phyloP scores from a whole-genome alignment of 2,113 vertebrate species.

The Clinocottus analis region DNA sequence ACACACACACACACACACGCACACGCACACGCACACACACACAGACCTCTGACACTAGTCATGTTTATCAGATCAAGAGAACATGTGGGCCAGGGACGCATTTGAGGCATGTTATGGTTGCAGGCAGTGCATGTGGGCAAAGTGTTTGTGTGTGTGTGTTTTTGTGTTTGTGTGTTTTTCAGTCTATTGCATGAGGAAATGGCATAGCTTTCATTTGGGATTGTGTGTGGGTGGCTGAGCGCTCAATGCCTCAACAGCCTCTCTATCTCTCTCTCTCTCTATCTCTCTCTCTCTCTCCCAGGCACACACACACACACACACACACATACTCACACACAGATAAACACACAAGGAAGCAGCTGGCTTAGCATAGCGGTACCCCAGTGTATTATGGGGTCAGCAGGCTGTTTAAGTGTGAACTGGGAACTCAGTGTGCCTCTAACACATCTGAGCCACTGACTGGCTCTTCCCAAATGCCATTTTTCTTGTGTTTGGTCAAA shows the following conservation, averaged over 20 bases:
- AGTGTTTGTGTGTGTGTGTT: constrained; percentile 27
- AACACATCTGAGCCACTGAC: constrained; percentile 65
- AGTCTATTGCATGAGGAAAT: constrained; percentile 52
- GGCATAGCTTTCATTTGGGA: constrained; percentile 55
- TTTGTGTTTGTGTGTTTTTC: constrained; percentile 32
- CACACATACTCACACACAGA: constrained; percentile 23
- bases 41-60: constrained; percentile 19
- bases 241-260: constrained; percentile 57
- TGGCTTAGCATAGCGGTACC: constrained; percentile 51
- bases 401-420: constrained; percentile 66
- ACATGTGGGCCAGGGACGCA: constrained; percentile 40
- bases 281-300: background rate
- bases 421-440: constrained; percentile 52
- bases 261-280: background rate
- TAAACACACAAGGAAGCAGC: constrained; percentile 57
- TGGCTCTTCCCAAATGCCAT: constrained; percentile 32
- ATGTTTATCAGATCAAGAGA: constrained; percentile 37
- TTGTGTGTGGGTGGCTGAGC: constrained; percentile 69
- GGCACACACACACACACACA: constrained; percentile 2
- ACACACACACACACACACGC: constrained; percentile 8
- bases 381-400: constrained; percentile 66
- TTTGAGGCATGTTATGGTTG: constrained; percentile 57
- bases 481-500: constrained; percentile 18
- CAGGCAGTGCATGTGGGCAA: constrained; percentile 59
- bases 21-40: constrained; percentile 15